Conservation (phyloP, 37 sponge, comb jelly and placozoan genomes). For the Diacarnus erythraeanus region DNA sequence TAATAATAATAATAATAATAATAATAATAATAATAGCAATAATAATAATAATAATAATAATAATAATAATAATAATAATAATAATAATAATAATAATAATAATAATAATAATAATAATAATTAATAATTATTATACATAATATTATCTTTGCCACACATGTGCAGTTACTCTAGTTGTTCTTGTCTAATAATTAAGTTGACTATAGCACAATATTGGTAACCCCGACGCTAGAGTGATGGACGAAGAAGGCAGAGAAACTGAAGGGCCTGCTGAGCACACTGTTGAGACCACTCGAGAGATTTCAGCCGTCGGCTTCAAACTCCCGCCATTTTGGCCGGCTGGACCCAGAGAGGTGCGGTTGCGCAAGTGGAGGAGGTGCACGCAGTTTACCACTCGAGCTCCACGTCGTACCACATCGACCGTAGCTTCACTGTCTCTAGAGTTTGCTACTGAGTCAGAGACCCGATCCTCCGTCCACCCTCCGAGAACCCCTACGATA, state of each 20-base stretch:
- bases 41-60: too few relatives aligned
- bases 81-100: too few relatives aligned
- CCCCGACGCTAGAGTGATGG: slow-evolving; percentile 3
- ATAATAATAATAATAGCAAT: too few relatives aligned
- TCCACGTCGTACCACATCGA: slow-evolving; percentile 51
- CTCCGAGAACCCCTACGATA: slow-evolving; percentile 40
- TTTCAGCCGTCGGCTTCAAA: slow-evolving; percentile 44
- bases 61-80: too few relatives aligned
- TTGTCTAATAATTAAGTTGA: background rate
- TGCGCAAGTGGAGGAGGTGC: slow-evolving; percentile 72
- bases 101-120: too few relatives aligned
- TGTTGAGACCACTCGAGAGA: background rate
- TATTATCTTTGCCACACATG: background rate
- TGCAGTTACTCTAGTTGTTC: background rate
- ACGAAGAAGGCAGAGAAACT: background rate
- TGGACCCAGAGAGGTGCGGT: slow-evolving; percentile 61
- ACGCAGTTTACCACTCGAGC: slow-evolving; percentile 56
- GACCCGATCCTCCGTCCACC: slow-evolving; percentile 47
- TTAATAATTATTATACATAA: too few relatives aligned
- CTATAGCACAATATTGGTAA: slow-evolving; percentile 33
- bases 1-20: too few relatives aligned
- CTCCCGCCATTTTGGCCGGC: slow-evolving; percentile 74
- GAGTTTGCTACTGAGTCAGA: slow-evolving; percentile 52
- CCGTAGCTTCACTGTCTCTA: slow-evolving; percentile 37
- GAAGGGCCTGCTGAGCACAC: background rate